Base-by-base conservation (phyloP, 2,888 invertebrate species). In the Drosophila robusta region DNA sequence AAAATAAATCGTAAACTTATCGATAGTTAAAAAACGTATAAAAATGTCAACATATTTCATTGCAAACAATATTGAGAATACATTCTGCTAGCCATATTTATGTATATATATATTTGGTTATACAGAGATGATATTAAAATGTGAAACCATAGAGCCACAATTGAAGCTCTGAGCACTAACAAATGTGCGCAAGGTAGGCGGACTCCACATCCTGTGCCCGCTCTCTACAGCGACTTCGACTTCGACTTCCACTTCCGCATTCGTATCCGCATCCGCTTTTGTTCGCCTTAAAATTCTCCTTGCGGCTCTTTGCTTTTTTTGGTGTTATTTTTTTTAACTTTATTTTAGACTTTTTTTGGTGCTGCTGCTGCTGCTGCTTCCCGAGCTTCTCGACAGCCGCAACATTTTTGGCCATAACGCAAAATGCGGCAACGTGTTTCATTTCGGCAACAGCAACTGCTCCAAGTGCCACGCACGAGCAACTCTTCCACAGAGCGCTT, bases 341-440 rank as follows among this genome's bases (percentile, higher is more conserved):
- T 29, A 29, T 29, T 29, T 29, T 29, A 8, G 29, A 29, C 1
- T 8, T 29, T 29, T 24, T 7, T 49, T 42, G 16, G 12, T 34
- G 32, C n/a, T 32, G 22, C 34, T 65, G n/a, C n/a, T 49, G 42
- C n/a, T 34, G 12, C 12, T 47, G 42, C 34, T 62, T 39, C 54
- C 65, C 44, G 47, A 58, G 60, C 54, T 68, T 68, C 76, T 57
- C 45, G 62, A 71, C 58, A 71, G 71, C 71, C 76, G 47, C 71
- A 75, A 75, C 56, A 71, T 62, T 75, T 75, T 69, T 69, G 61
- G 51, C 29, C 64, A 61, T 68, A 56, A 62, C 57, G 57, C 68
- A 65, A 72, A 46, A 56, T 47, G 42, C 55, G 67, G 76, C 78
- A 79, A 73, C 64, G 62, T 79, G 78, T 64, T 78, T 75, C 63